Conservation (phyloP, 2,113 vertebrate genomes). For the Erythrolamprus reginae region DNA sequence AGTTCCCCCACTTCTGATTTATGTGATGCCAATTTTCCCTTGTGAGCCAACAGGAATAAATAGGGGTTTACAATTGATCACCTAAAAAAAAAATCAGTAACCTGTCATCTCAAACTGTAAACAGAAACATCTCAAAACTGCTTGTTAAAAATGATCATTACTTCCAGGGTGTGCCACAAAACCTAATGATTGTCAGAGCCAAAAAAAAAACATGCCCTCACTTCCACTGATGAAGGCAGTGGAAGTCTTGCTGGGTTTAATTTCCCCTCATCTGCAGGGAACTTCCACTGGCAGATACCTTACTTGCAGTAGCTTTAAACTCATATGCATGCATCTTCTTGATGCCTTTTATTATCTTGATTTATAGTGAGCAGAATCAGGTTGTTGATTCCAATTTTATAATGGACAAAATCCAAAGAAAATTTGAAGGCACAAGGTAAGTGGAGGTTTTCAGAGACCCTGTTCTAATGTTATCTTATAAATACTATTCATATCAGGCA, state of each 20-base stretch:
- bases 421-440: not conserved
- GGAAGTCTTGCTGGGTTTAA: constrained; percentile 21
- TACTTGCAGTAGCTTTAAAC: constrained; percentile 2
- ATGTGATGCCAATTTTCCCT: not conserved
- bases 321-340: constrained; percentile 1
- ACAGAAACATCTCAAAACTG: constrained; percentile 8
- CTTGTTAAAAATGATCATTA: constrained; percentile 14
- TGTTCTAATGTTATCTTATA: not conserved
- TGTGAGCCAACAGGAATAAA: not conserved
- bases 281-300: constrained; percentile 5
- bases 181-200: not conserved
- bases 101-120: constrained; percentile 1
- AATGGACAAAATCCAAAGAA: not conserved
- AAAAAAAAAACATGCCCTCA: not conserved
- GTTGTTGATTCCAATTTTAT: not conserved
- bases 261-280: constrained; percentile 15
- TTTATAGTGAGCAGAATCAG: not conserved
- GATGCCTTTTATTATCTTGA: constrained; percentile 24
- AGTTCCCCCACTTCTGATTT: not conserved
- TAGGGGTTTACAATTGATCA: not conserved
- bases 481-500: not conserved
- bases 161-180: not conserved
- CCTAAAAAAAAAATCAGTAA: not conserved
- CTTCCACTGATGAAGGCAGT: constrained; percentile 4
- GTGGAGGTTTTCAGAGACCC: not conserved